These are phyloP conservation scores for Dendropsophus ebraccatus DNA, from an alignment of 2,113 vertebrate genomes.

Conservation along the genomic window DNA sequence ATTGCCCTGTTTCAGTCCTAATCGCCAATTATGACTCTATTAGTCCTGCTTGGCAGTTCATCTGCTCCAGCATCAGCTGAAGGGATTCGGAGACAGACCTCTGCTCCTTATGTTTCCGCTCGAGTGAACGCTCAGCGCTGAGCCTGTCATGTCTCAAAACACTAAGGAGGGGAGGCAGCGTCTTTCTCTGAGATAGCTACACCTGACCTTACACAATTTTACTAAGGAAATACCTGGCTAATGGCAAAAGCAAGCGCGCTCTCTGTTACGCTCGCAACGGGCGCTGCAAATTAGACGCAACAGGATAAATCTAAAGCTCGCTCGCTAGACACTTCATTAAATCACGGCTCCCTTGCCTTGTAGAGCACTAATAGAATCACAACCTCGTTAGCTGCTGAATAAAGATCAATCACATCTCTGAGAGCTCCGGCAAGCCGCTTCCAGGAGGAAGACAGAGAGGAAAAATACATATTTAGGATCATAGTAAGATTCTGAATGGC, in stretches of 20 bases:
- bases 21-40: conserved; percentile 99
- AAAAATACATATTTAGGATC: conserved; percentile 78
- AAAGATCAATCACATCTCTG: conserved; percentile 91
- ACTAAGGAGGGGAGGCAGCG: conserved; percentile 71
- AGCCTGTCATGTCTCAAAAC: conserved; percentile 79
- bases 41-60: conserved; percentile 94
- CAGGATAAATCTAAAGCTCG: conserved; percentile 85
- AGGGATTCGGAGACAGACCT: conserved; percentile 81
- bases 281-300: conserved; percentile 81
- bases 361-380: conserved; percentile 89
- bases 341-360: conserved; percentile 88
- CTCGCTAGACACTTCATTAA: conserved; percentile 98
- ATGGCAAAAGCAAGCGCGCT: conserved; percentile 73
- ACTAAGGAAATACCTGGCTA: conserved; percentile 82
- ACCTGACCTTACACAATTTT: conserved; percentile 89
- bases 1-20: conserved; percentile 83
- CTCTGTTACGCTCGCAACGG: conserved; percentile 69
- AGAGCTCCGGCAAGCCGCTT: conserved; percentile 81
- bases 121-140: conserved; percentile 73
- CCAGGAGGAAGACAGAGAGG: conserved; percentile 70
- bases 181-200: conserved; percentile 75
- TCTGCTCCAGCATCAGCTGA: conserved; percentile 84
- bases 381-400: conserved; percentile 93
- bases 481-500: conserved; percentile 83
- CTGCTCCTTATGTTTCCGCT: conserved; percentile 83